Conservation (phyloP, 1,140 invertebrate species). For the Bombus sibiricus region DNA sequence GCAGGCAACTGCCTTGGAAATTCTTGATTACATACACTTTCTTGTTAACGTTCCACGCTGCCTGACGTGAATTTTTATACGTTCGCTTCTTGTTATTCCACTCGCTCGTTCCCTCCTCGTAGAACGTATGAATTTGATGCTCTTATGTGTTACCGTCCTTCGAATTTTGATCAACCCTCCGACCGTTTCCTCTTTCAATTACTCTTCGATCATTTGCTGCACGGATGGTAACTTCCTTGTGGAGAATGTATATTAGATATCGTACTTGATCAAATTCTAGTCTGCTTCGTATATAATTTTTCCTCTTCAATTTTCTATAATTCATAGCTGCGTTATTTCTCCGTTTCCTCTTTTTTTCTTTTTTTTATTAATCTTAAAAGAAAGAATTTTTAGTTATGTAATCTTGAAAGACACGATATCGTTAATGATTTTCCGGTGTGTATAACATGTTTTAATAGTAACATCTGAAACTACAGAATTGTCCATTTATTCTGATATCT, state of each 20-base stretch:
- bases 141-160: neutral
- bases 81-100: slow-evolving; percentile 28
- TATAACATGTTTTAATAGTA: neutral
- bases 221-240: neutral
- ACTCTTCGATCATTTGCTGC: neutral
- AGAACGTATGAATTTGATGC: slow-evolving; percentile 33
- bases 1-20: slow-evolving; percentile 42
- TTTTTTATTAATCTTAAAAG: neutral
- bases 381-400: no score
- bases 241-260: no score
- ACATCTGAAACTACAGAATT: neutral
- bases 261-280: no score
- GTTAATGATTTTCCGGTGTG: neutral
- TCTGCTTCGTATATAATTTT: neutral
- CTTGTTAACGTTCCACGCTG: slow-evolving; percentile 55
- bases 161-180: slow-evolving; percentile 20
- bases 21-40: slow-evolving; percentile 64
- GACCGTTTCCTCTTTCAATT: neutral
- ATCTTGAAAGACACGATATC: neutral
- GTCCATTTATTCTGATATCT: neutral
- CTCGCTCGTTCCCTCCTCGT: neutral
- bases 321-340: neutral
- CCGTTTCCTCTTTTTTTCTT: neutral
- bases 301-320: neutral
- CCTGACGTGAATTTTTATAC: slow-evolving; percentile 66